phyloP scores from a whole-genome alignment of 2,113 vertebrate genomes.

The Pedionomus torquatus region DNA sequence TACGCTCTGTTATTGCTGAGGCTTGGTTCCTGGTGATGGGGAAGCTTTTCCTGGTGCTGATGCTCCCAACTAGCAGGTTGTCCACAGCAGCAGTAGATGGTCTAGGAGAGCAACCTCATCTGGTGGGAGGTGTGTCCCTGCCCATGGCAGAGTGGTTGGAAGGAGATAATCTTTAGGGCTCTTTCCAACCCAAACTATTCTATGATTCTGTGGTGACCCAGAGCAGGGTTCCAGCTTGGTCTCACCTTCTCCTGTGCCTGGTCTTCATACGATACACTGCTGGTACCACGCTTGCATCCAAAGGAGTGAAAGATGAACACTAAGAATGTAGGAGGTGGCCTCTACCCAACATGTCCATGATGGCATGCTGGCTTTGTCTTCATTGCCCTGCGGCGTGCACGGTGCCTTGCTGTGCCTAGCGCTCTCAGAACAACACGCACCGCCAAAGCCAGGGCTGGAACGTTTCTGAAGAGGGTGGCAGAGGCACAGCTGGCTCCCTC shows the following conservation, averaged over 20 bases:
- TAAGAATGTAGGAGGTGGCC: neutral
- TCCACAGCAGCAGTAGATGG: neutral
- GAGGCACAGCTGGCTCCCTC: neutral
- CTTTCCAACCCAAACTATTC: too few species aligned
- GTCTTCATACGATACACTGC: accelerated
- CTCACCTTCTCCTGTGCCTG: neutral
- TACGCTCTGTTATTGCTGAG: neutral
- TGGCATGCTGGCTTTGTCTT: accelerated
- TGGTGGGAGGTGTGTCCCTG: too few species aligned
- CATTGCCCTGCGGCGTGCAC: accelerated
- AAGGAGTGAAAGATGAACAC: neutral
- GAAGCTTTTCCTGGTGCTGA: neutral
- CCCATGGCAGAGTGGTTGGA: too few species aligned
- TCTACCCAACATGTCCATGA: accelerated
- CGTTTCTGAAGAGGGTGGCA: neutral
- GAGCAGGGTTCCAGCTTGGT: neutral
- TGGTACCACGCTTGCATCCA: neutral
- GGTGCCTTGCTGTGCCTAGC: neutral
- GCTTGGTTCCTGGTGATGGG: neutral
- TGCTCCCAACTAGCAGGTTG: neutral
- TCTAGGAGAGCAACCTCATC: too few species aligned
- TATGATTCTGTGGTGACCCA: neutral
- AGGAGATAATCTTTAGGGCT: too few species aligned
- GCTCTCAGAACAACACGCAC: accelerated
- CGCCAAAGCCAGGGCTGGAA: neutral